Conservation (phyloP, 2,113 vertebrate genomes). For the Elephantulus edwardii region DNA sequence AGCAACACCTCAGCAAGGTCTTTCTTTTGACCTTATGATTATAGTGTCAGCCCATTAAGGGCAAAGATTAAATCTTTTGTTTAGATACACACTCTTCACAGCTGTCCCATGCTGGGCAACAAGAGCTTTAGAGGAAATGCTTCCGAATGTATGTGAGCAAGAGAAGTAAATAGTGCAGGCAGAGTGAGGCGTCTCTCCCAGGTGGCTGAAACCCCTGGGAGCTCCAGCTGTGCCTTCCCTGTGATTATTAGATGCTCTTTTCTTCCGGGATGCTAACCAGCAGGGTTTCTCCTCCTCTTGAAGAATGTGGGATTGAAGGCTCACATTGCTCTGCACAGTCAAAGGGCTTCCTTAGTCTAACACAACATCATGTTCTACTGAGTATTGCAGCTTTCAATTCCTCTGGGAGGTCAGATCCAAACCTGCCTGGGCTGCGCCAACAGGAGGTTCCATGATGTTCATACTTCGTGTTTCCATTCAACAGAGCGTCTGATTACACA, state of each 20-base stretch:
- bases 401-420: not conserved
- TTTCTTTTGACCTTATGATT: constrained; percentile 7
- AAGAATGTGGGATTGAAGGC: not conserved
- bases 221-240: not conserved
- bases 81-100: constrained; percentile 11
- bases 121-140: constrained; percentile 15
- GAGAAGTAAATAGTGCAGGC: constrained; percentile 24
- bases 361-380: not conserved
- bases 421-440: not conserved
- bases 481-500: not conserved
- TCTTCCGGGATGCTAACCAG: constrained; percentile 2
- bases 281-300: constrained; percentile 26
- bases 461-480: not conserved
- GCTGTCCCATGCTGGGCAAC: not conserved
- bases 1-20: constrained; percentile 26
- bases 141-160: constrained; percentile 48
- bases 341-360: not conserved
- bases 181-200: not conserved
- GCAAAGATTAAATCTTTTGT: constrained; percentile 45
- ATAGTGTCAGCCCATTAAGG: not conserved
- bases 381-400: not conserved
- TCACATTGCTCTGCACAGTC: not conserved
- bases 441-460: not conserved
- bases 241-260: not conserved
- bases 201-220: not conserved